Evolutionary conservation across 2,113 vertebrate genomes (phyloP), one percentile per base, ranked within the genome.

Genomic region (Ictidomys tridecemlineatus): DNA sequence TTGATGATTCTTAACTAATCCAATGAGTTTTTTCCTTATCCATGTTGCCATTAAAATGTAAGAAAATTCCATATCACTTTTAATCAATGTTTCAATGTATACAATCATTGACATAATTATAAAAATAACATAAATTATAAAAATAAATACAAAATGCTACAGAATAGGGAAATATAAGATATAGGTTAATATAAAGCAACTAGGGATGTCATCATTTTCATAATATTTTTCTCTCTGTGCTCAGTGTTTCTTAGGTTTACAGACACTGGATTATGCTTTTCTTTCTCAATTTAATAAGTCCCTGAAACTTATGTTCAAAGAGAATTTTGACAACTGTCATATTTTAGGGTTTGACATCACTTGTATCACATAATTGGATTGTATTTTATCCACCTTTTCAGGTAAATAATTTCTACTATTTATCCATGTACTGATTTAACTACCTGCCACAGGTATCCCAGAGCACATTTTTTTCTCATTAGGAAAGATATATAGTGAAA

Each of bases 231-330:
- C n/a, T 67, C 22, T 88, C 3, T 7, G 8, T 74, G 5, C 16
- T 88, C 18, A 45, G 24, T 69, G 22, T 78, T 84, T 93, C 12
- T 84, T 69, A 82, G 37, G 32, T 74, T 88, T 51, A 65, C n/a
- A 88, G 16, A 0, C 83, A 85, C 56, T 91, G 42, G 82, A 89
- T 82, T 88, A 56, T 10, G 12, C 9, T 93, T 96, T 96, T 74
- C 16, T 88, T 97, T 90, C 20, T 92, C 28, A 80, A 8, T 89
- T 89, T 92, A 95, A 65, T 82, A 37, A 8, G 10, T 76, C 37
- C 12, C n/a, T 94, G 80, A 93, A 67, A 82, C 14, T 67, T 9
- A 18, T 89, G 11, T 92, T 30, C 7, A 92, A 82, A 91, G 17
- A 89, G 11, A 93, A 73, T 84, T 89, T 89, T 24, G 5, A 72